Evolutionary conservation across 2,888 invertebrate genomes (phyloP).

Genomic region (Philhelius pedissequus): DNA sequence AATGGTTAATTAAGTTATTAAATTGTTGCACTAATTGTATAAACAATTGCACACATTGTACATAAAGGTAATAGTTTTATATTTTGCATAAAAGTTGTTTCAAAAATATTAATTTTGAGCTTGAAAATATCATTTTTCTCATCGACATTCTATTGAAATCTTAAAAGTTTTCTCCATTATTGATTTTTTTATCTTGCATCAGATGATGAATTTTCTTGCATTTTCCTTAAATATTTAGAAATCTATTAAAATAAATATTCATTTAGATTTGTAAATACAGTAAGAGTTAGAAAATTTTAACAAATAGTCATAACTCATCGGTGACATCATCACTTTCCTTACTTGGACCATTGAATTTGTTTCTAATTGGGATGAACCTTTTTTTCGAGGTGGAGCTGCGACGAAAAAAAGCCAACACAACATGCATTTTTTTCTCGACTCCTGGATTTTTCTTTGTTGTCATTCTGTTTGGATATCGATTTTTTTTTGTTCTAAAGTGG

Average conservation of each 20-base stretch:
- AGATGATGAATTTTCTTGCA: slow-evolving; percentile 30
- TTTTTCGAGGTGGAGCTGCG: slow-evolving; percentile 38
- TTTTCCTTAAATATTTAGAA: background rate
- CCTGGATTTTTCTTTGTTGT: slow-evolving; percentile 45
- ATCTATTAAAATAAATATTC: background rate
- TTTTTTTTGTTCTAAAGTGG: slow-evolving; percentile 13
- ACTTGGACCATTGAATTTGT: slow-evolving; percentile 62
- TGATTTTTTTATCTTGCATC: slow-evolving; percentile 44
- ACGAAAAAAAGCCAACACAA: background rate
- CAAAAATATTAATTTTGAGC: background rate
- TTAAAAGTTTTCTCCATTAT: slow-evolving; percentile 32
- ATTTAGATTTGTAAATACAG: background rate
- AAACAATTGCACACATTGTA: slow-evolving; percentile 15
- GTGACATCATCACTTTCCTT: slow-evolving; percentile 72
- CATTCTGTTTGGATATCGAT: slow-evolving; percentile 32
- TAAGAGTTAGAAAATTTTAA: background rate
- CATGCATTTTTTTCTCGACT: background rate
- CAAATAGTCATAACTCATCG: slow-evolving; percentile 65
- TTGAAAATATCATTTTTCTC: background rate
- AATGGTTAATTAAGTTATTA: slow-evolving; percentile 44
- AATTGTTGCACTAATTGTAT: background rate
- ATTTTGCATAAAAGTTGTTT: background rate
- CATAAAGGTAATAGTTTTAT: slow-evolving; percentile 33
- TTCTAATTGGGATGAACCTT: slow-evolving; percentile 34
- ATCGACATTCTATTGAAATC: background rate